Evolutionary conservation across 2,113 vertebrate species (phyloP).

Genomic region (Misgurnus anguillicaudatus): DNA sequence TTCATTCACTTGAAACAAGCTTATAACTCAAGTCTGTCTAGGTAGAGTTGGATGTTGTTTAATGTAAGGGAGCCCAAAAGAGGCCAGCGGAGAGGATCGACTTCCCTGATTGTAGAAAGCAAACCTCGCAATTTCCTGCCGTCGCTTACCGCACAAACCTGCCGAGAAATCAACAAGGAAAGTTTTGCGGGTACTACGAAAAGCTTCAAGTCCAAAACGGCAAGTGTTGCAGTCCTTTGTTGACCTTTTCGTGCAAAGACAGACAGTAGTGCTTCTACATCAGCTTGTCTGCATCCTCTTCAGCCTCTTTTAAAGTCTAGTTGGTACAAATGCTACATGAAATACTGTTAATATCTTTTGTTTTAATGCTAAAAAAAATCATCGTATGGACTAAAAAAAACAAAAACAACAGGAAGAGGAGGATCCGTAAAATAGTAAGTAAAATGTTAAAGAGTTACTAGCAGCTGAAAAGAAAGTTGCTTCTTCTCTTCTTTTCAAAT

Average conservation of each 20-base stretch:
- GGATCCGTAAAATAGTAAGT: conserved; percentile 65
- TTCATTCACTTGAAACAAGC: conserved; percentile 56
- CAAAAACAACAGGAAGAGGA: conserved; percentile 60
- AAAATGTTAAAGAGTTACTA: conserved; percentile 72
- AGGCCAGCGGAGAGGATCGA: background rate
- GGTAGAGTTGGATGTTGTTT: conserved; percentile 15
- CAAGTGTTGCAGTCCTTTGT: conserved; percentile 18
- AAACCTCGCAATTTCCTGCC: conserved; percentile 53
- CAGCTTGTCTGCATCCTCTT: conserved; percentile 34
- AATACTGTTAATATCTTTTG: conserved; percentile 58
- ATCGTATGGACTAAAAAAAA: conserved; percentile 48
- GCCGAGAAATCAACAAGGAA: conserved; percentile 9
- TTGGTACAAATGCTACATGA: conserved; percentile 70
- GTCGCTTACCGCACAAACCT: background rate
- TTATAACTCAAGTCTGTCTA: conserved; percentile 53
- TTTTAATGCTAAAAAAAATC: conserved; percentile 67
- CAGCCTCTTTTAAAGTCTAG: conserved; percentile 48
- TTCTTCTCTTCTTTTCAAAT: conserved; percentile 60
- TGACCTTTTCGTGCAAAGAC: conserved; percentile 41
- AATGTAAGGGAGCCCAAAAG: conserved; percentile 7
- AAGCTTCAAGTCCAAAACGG: background rate
- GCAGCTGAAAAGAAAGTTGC: conserved; percentile 71
- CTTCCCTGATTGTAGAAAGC: conserved; percentile 5
- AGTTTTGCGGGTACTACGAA: background rate
- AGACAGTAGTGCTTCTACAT: conserved; percentile 47